Evolutionary conservation across 2,797 vertebrate species (phyloP).

Genomic region (Steatocranus sp.): DNA sequence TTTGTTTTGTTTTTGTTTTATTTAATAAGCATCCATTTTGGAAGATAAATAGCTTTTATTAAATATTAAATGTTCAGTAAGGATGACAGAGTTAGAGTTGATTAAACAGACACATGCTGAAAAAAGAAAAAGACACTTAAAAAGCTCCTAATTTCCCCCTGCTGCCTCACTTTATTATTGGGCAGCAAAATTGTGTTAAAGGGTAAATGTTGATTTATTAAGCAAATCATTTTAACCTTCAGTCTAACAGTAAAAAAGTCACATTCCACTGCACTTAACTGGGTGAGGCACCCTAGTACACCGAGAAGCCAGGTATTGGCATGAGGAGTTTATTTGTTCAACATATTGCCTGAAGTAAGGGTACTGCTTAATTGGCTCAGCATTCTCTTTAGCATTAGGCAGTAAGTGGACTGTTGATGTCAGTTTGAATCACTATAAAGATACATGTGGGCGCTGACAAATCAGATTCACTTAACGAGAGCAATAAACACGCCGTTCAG

Average conservation of each 20-base stretch:
- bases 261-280: constrained; percentile 43
- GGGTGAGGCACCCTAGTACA: constrained; percentile 14
- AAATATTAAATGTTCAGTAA: background rate
- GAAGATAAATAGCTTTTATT: background rate
- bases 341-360: constrained; percentile 49
- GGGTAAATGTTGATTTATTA: constrained; percentile 75
- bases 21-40: background rate
- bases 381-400: constrained; percentile 43
- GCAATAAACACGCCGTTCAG: background rate
- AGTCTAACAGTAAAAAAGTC: constrained; percentile 52
- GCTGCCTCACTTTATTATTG: constrained; percentile 28
- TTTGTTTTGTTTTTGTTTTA: fast-evolving
- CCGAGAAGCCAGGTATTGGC: constrained; percentile 14
- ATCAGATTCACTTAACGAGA: constrained; percentile 17
- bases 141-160: constrained; percentile 1
- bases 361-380: constrained; percentile 65
- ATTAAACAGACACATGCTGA: background rate
- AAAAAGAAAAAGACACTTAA: background rate
- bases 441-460: constrained; percentile 23
- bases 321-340: constrained; percentile 62
- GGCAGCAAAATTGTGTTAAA: constrained; percentile 50
- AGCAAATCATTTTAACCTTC: constrained; percentile 67
- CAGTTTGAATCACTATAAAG: constrained; percentile 36
- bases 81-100: background rate
- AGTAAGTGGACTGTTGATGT: constrained; percentile 54